Base-by-base conservation (phyloP, 1,140 invertebrate species). In the Archegozetes longisetosus region DNA sequence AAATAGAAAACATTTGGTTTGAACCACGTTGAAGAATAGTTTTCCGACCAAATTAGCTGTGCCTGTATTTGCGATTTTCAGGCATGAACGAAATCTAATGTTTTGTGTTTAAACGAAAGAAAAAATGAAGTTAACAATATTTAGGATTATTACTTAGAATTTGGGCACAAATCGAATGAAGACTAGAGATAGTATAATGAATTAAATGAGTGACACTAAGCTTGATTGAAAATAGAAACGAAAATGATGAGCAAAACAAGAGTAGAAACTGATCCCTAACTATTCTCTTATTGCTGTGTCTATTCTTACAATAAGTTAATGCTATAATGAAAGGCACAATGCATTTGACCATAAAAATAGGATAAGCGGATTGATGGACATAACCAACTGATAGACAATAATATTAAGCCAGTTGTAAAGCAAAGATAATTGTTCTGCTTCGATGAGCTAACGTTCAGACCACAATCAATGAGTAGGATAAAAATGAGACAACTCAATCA, bases 21-120 rank as follows among this genome's bases (percentile, higher is more conserved):
- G 86, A 2, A 94, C 81, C 0, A 93, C 77, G 70, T 94, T 91
- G 77, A 96, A 96, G 75, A 91, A 95, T 6, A 95, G 75, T 68
- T 87, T 87, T 1, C 91, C 90, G 65, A 95, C 87, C 61, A 93
- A 79, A 68, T 90, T 88, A 0, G 89, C 83, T 1, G 86, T 80
- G 2, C 83, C 82, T 0, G 87, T 85, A 60, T 82, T 79, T 0
- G 86, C 82, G 73, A 86, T 80, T 69, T 92, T 92, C 60, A 96
- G 74, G 68, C 91, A 96, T 1, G 87, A 82, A 54, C 88, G 82
- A 70, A 95, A 94, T 67, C 91, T 93, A 78, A 61, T 40, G 62
- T 20, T 46, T 14, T 13, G 3, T 17, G n/a, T 22, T 17, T 24
- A 17, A n/a, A 13, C 23, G 9, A 50, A 20, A 1, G 28, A 17